Conservation (phyloP, 2,888 invertebrate genomes). For the Lapara coniferarum region DNA sequence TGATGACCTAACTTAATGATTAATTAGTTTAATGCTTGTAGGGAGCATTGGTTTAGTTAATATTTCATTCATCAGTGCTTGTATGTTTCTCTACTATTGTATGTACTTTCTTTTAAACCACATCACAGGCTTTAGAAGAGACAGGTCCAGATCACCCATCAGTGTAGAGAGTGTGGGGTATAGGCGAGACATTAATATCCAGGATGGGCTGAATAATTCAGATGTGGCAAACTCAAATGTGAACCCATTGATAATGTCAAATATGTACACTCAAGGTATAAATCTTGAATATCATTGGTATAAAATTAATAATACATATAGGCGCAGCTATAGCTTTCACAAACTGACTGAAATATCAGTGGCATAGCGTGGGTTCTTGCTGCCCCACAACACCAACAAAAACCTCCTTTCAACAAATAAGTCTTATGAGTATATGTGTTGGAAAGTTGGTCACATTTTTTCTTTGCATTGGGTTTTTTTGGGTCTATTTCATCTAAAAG, state of each 20-base stretch:
- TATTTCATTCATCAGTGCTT: neutral
- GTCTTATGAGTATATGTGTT: no score
- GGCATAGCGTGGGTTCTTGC: no score
- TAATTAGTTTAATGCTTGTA: no score
- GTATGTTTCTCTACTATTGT: no score
- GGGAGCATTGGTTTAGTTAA: neutral
- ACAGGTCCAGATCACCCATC: constrained; percentile 69
- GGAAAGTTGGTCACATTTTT: no score
- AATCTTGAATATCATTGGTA: neutral
- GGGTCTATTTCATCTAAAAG: no score
- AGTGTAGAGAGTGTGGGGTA: constrained; percentile 55
- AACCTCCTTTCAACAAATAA: no score
- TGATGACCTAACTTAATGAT: no score
- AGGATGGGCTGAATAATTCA: constrained; percentile 47
- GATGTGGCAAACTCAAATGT: constrained; percentile 54
- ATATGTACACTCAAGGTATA: constrained; percentile 72
- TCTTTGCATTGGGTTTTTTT: no score
- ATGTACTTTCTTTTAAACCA: neutral
- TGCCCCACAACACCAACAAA: no score
- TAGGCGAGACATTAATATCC: constrained; percentile 56
- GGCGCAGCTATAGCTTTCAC: no score
- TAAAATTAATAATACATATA: neutral
- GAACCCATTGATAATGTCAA: constrained; percentile 73
- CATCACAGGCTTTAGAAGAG: constrained; percentile 45
- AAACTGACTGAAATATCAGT: no score